These are phyloP conservation scores for Patiria miniata DNA, from an alignment of 35 echinoderm and acorn worm species.

Conservation along the genomic window DNA sequence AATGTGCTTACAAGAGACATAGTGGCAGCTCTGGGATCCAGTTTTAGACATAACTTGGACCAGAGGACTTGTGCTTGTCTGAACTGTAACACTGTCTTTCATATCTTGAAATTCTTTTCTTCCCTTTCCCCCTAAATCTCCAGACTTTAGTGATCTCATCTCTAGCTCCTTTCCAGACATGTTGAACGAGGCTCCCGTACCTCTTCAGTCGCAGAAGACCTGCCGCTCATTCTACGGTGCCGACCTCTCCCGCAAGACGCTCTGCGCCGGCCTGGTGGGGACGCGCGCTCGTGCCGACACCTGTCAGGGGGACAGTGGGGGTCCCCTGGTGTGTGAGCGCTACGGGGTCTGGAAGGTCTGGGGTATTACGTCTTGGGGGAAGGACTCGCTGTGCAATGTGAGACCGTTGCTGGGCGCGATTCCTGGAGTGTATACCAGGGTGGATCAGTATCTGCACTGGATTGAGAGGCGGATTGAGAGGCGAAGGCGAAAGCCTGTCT, in stretches of 20 bases:
- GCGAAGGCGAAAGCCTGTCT: not conserved
- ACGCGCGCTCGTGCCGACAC: slow-evolving; percentile 53
- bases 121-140: not conserved
- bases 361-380: slow-evolving; percentile 84
- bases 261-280: slow-evolving; percentile 60
- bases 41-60: too few relatives aligned
- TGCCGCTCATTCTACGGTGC: slow-evolving; percentile 60
- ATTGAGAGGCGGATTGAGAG: slow-evolving; percentile 42
- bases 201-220: slow-evolving; percentile 32
- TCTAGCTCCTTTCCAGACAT: not conserved
- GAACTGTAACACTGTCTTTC: too few relatives aligned
- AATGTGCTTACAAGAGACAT: too few relatives aligned
- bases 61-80: too few relatives aligned
- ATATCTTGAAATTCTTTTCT: not conserved
- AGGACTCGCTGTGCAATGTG: slow-evolving; percentile 62
- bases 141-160: slow-evolving; percentile 55
- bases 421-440: slow-evolving; percentile 75
- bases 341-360: slow-evolving; percentile 69
- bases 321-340: slow-evolving; percentile 71
- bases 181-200: slow-evolving; percentile 55
- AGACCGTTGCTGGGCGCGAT: slow-evolving; percentile 9
- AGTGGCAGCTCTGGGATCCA: too few relatives aligned
- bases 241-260: slow-evolving; percentile 58
- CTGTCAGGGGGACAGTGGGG: slow-evolving; percentile 86
- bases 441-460: slow-evolving; percentile 79